Conservation (phyloP, 1,140 invertebrate species). For the Zophobas morio region DNA sequence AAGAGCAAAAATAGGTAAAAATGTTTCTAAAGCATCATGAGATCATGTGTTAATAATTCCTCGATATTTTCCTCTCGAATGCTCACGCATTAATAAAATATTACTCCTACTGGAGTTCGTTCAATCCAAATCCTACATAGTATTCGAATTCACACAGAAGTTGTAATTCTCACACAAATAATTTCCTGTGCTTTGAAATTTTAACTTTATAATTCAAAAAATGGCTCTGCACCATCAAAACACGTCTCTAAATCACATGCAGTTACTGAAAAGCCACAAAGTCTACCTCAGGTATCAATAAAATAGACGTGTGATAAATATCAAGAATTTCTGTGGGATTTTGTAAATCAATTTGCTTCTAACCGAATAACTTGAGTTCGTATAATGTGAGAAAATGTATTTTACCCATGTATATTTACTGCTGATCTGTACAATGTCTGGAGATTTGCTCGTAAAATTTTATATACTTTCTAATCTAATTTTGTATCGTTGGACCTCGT, state of each 20-base stretch:
- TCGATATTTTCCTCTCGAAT: background rate
- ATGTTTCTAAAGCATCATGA: background rate
- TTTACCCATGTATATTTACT: slow-evolving; percentile 38
- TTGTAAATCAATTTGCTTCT: background rate
- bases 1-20: no score
- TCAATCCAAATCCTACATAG: background rate
- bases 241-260: slow-evolving; percentile 18
- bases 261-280: slow-evolving; percentile 12
- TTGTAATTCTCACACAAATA: background rate
- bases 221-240: slow-evolving; percentile 14
- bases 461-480: slow-evolving; percentile 41
- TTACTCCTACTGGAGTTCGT: background rate
- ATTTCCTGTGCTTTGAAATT: slow-evolving; percentile 27
- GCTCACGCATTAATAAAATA: slow-evolving; percentile 7
- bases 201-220: slow-evolving; percentile 1
- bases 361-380: background rate
- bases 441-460: slow-evolving; percentile 44
- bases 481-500: slow-evolving; percentile 9
- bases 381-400: slow-evolving; percentile 11
- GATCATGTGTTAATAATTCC: slow-evolving; percentile 12
- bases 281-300: slow-evolving; percentile 9
- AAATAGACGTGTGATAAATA: slow-evolving; percentile 16
- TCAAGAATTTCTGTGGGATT: slow-evolving; percentile 14
- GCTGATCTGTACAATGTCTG: slow-evolving; percentile 32
- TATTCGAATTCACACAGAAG: background rate